These are phyloP conservation scores for Drosophila arawakana DNA, from an alignment of 1,140 invertebrate genomes.

Conservation along the genomic window DNA sequence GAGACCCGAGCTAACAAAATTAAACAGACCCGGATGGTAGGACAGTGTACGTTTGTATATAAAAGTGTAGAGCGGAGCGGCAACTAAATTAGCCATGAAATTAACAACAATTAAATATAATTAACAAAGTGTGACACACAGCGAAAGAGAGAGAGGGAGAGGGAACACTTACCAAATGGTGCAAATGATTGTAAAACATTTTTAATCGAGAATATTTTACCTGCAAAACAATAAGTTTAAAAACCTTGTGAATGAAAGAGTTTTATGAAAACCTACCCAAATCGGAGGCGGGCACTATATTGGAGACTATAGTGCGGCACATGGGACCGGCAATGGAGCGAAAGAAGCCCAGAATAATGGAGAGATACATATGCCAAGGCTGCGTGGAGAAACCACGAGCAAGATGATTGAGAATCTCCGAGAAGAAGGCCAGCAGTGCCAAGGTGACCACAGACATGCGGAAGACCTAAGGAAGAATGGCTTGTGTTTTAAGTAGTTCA, in stretches of 20 bases:
- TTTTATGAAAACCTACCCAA: conserved; percentile 85
- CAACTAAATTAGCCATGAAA: conserved; percentile 63
- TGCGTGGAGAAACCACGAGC: conserved; percentile 86
- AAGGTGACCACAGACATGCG: conserved; percentile 75
- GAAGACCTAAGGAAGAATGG: conserved; percentile 57
- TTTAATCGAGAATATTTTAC: conserved; percentile 88
- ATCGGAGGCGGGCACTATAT: conserved; percentile 88
- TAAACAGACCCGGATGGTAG: conserved; percentile 86
- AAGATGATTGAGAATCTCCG: conserved; percentile 84
- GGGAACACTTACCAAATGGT: conserved; percentile 84
- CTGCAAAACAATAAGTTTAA: conserved; percentile 63
- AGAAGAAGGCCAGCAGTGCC: conserved; percentile 74
- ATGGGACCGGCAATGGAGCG: conserved; percentile 86
- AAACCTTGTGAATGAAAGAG: not conserved
- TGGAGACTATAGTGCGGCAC: conserved; percentile 88
- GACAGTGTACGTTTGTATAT: conserved; percentile 87
- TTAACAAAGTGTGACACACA: not conserved
- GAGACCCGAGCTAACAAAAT: conserved; percentile 85
- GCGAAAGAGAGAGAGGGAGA: not conserved
- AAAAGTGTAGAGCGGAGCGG: conserved; percentile 87
- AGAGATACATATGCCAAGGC: conserved; percentile 88
- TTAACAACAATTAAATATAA: conserved; percentile 40
- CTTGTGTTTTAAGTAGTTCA: not conserved
- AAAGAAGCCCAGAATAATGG: conserved; percentile 85
- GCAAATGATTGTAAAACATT: conserved; percentile 87